Percentiles rank a stretch among this genome's conserved stretches.
These are phyloP conservation scores for Aurelia aurita DNA, from an alignment of 30 jellyfish, hydroid and myxozoan genomes.

Conservation along the genomic window DNA sequence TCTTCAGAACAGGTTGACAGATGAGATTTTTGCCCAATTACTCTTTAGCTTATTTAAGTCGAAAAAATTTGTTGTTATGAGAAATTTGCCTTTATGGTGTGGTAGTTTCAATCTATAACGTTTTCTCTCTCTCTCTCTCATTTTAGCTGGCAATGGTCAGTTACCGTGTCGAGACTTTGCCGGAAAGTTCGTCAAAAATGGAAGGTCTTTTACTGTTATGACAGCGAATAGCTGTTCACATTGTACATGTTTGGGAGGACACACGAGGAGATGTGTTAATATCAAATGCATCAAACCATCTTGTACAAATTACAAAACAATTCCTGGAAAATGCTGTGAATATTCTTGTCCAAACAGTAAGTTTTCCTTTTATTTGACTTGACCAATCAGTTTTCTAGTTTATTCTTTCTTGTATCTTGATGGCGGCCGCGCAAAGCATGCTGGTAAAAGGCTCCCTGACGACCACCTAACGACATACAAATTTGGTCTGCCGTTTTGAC, in stretches of 20 bases:
- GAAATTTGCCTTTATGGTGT: too few relatives aligned
- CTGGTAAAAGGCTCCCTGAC: too few relatives aligned
- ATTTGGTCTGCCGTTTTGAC: too few relatives aligned
- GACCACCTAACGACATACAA: too few relatives aligned
- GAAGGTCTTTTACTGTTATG: slow-evolving; percentile 84
- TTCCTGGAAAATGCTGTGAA: slow-evolving; percentile 93
- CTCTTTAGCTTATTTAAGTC: too few relatives aligned
- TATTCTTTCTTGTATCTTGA: too few relatives aligned
- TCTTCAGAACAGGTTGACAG: too few relatives aligned
- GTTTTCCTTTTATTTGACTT: neutral
- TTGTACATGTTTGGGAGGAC: slow-evolving; percentile 84
- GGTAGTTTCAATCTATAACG: too few relatives aligned
- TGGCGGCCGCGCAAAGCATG: too few relatives aligned
- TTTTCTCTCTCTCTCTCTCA: neutral
- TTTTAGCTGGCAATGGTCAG: slow-evolving; percentile 46
- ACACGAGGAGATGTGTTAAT: slow-evolving; percentile 68
- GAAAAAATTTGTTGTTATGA: too few relatives aligned
- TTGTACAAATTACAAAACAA: slow-evolving; percentile 65
- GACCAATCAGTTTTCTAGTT: too few relatives aligned
- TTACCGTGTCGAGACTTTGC: slow-evolving; percentile 79
- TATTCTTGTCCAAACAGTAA: slow-evolving; percentile 89
- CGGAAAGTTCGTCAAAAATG: slow-evolving; percentile 66
- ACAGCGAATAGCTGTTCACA: slow-evolving; percentile 78
- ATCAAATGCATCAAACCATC: slow-evolving; percentile 78
- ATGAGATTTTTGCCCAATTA: too few relatives aligned